A percentile compares a stretch with the other conserved stretches of the same genome.
Conservation (phyloP, 2,797 vertebrate species). For the Pipistrellus kuhlii region DNA sequence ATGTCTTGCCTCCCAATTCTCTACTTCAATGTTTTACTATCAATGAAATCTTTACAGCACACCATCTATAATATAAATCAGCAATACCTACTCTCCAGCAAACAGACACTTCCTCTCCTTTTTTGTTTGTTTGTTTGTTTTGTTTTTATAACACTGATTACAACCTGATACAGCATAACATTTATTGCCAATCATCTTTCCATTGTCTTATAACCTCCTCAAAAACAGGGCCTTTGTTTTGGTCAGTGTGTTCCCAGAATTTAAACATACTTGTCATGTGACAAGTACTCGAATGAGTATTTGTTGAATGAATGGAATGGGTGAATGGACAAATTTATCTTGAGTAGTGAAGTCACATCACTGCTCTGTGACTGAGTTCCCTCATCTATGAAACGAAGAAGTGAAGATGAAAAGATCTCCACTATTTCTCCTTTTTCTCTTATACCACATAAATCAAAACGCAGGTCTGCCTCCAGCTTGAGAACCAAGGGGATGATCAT, state of each 20-base stretch:
- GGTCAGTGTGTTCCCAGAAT: background rate
- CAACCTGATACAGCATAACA: background rate
- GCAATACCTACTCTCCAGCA: background rate
- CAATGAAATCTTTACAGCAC: background rate
- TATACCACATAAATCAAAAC: background rate
- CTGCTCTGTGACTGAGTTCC: background rate
- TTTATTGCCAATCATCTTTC: background rate
- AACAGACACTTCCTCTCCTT: background rate
- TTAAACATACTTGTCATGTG: background rate
- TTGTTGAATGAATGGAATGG: background rate
- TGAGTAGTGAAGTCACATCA: background rate
- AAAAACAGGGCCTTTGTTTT: background rate
- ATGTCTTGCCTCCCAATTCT: background rate
- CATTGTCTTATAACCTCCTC: background rate
- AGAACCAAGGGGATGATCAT: background rate
- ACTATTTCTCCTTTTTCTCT: background rate
- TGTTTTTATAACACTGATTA: background rate
- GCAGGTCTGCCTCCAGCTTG: background rate
- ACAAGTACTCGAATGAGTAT: background rate
- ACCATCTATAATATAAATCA: background rate
- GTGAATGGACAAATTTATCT: background rate
- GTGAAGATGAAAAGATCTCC: background rate
- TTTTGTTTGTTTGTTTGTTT: background rate
- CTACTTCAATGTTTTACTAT: background rate
- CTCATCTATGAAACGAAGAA: background rate